phyloP scores from a whole-genome alignment of 1,140 invertebrate genomes.

The Lepeophtheirus salmonis region DNA sequence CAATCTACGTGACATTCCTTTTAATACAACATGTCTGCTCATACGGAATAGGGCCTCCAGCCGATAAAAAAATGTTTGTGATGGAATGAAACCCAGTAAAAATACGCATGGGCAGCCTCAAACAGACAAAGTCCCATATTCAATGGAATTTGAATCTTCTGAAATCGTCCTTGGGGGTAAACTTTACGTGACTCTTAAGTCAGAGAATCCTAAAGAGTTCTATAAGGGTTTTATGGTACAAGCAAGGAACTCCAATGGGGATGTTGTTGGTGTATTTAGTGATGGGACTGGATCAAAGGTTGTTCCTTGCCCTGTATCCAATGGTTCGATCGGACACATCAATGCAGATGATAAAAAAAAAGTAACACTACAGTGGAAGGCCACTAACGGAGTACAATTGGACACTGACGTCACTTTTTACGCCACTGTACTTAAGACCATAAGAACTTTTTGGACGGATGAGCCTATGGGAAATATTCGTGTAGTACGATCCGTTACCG shows the following conservation, averaged over 20 bases:
- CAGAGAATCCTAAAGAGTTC: background rate
- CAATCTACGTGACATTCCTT: too few species aligned
- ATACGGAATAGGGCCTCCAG: background rate
- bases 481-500: background rate
- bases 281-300: background rate
- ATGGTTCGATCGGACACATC: background rate
- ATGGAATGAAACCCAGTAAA: background rate
- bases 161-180: background rate
- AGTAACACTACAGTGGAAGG: background rate
- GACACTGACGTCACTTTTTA: background rate
- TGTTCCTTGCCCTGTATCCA: background rate
- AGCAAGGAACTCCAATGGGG: background rate
- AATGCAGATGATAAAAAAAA: background rate
- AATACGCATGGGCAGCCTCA: background rate
- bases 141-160: background rate
- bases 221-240: background rate
- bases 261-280: background rate
- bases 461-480: background rate
- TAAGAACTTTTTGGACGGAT: background rate
- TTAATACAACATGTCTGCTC: too few species aligned
- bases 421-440: background rate
- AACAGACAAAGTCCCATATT: background rate
- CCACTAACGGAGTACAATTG: background rate
- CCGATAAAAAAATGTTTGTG: background rate
- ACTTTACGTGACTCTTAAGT: background rate